Conservation (phyloP, 92 coral and sea anemone species). For the Anthopleura xanthogrammica region DNA sequence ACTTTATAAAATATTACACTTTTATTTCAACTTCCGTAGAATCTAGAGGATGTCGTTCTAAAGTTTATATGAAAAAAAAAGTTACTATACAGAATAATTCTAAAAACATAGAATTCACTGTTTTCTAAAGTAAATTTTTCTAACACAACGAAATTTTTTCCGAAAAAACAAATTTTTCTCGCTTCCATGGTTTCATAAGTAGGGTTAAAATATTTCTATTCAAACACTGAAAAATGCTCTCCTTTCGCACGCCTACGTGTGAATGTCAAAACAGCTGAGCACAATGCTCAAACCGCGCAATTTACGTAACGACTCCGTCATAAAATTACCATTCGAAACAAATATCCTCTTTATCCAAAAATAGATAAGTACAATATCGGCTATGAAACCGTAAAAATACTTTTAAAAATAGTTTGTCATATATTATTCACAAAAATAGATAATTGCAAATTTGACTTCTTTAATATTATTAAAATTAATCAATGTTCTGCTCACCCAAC, state of each 20-base stretch:
- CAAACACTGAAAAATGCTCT: slow-evolving; percentile 15
- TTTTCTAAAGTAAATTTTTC: too few species aligned
- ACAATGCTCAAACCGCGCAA: not conserved
- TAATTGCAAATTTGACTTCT: too few species aligned
- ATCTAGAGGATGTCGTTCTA: slow-evolving; percentile 5
- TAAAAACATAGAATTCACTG: too few species aligned
- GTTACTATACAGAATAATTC: not conserved
- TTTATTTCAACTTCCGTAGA: slow-evolving; percentile 32
- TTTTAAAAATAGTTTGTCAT: too few species aligned
- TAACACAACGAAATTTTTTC: not conserved
- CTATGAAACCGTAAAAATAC: not conserved
- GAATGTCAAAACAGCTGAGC: slow-evolving; percentile 4
- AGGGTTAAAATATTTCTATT: slow-evolving; percentile 16
- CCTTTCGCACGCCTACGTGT: slow-evolving; percentile 21
- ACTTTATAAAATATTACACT: not conserved
- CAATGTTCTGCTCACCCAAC: too few species aligned
- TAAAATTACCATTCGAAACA: not conserved
- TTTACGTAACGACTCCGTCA: slow-evolving; percentile 18
- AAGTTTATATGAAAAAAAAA: slow-evolving; percentile 1
- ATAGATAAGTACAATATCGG: not conserved
- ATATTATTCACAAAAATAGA: too few species aligned
- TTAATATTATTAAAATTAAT: too few species aligned
- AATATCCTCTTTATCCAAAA: not conserved
- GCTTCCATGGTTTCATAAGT: slow-evolving; percentile 25
- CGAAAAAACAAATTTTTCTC: not conserved